Base-by-base conservation (phyloP, 2,888 invertebrate species). In the Pachymerium ferrugineum region DNA sequence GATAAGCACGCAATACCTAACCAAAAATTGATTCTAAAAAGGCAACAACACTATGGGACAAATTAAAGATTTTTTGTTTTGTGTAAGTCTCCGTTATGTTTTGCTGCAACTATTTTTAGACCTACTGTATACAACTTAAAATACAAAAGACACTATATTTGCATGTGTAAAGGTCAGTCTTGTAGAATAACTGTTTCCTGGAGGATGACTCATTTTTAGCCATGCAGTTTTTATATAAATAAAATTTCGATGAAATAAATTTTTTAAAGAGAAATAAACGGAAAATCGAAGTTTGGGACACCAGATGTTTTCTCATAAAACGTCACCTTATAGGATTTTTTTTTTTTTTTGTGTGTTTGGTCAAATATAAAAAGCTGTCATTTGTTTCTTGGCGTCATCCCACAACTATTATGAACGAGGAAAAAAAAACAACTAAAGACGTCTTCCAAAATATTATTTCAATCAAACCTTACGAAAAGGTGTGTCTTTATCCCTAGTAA, bases 101-200 rank as follows among this genome's bases (percentile, higher is more conserved):
- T 62, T 25, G n/a, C n/a, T n/a, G n/a, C n/a, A n/a, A n/a, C 62
- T 62, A 62, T 62, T 62, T 62, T 62, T 62, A 62, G 62, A n/a
- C n/a, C 25, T 22, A 62, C 28, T 62, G 25, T 62, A 12, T 8
- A 54, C 19, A 54, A 2, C 47, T 3, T n/a, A n/a, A n/a, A n/a
- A 1, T 54, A 54, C 47, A 54, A 54, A 54, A 62, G 62, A 62
- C 28, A 25, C 28, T n/a, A n/a, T n/a, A n/a, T n/a, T n/a, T n/a
- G n/a, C n/a, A n/a, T n/a, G n/a, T n/a, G n/a, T n/a, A n/a, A n/a
- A n/a, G n/a, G n/a, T n/a, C n/a, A n/a, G n/a, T n/a, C n/a, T n/a
- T n/a, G n/a, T n/a, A n/a, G n/a, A n/a, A n/a, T n/a, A n/a, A n/a
- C n/a, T n/a, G n/a, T n/a, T n/a, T n/a, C n/a, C n/a, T n/a, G n/a